Conservation (phyloP, 2,797 vertebrate species). For the Muraenolepis orangiensis region DNA sequence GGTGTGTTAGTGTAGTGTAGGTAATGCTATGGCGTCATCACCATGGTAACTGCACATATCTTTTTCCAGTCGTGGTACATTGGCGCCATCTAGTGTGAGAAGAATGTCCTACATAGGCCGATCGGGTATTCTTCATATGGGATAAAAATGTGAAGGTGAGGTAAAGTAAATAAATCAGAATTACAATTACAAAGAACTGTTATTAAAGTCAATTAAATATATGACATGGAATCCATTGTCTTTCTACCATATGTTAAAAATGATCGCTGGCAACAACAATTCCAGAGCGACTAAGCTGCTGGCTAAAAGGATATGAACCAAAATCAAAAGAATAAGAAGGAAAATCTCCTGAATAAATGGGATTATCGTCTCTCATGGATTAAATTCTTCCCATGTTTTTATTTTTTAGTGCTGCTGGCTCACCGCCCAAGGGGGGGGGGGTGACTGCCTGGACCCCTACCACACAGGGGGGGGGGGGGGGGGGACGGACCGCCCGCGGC, state of each 20-base stretch:
- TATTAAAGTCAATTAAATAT: not conserved
- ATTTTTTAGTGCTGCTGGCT: conserved; percentile 66
- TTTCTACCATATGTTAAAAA: too few species aligned
- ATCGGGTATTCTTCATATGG: not conserved
- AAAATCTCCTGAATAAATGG: conserved; percentile 59
- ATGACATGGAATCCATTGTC: not conserved
- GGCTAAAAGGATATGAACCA: conserved; percentile 66
- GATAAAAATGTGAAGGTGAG: too few species aligned
- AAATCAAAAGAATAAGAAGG: conserved; percentile 63
- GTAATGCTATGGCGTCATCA: conserved; percentile 52
- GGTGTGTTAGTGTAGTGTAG: conserved; percentile 5
- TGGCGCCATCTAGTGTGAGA: conserved; percentile 39
- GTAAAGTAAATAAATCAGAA: not conserved
- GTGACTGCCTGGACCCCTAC: conserved; percentile 34
- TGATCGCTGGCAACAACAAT: conserved; percentile 61
- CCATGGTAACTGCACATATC: conserved; percentile 63
- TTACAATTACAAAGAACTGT: not conserved
- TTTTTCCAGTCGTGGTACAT: conserved; percentile 7
- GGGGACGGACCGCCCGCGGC: conserved; percentile 1
- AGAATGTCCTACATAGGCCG: not conserved
- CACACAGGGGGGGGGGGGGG: conserved; percentile 1
- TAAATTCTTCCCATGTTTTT: conserved; percentile 64
- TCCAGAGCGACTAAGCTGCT: conserved; percentile 63
- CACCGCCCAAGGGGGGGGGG: conserved; percentile 36
- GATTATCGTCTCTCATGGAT: conserved; percentile 61